phyloP scores from a whole-genome alignment of 2,113 vertebrate species.

The Plotosus lineatus region DNA sequence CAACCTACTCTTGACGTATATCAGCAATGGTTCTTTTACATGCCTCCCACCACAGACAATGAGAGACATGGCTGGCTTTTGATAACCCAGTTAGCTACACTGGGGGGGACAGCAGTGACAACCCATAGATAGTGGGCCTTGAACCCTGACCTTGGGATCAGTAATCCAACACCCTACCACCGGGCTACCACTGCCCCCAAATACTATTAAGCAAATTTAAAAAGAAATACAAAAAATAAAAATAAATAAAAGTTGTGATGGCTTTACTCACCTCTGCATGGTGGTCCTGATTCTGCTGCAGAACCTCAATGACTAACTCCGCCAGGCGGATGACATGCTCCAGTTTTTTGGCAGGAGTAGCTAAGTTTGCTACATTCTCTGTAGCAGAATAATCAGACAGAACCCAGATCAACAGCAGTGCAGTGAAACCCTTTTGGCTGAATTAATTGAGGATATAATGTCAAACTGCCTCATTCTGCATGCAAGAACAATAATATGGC shows the following conservation, averaged over 20 bases:
- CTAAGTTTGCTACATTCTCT: slow-evolving; percentile 99
- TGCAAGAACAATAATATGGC: slow-evolving; percentile 49
- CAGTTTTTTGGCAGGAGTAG: slow-evolving; percentile 99
- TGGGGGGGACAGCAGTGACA: no score
- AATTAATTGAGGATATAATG: slow-evolving; percentile 21
- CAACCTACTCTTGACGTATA: no score
- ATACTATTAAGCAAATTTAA: slow-evolving; percentile 30
- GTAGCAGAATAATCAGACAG: slow-evolving; percentile 86
- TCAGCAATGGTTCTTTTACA: no score
- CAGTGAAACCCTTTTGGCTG: neutral
- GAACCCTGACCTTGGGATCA: no score
- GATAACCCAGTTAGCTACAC: no score
- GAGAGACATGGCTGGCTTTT: no score
- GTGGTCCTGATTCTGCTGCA: slow-evolving; percentile 98
- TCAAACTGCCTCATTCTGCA: slow-evolving; percentile 33
- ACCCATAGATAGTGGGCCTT: no score
- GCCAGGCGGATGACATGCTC: slow-evolving; percentile 98
- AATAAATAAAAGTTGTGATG: slow-evolving; percentile 51
- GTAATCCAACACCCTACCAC: no score
- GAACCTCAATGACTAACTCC: slow-evolving; percentile 98
- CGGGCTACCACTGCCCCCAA: no score
- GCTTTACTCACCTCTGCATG: slow-evolving; percentile 95
- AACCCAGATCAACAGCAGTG: slow-evolving; percentile 62
- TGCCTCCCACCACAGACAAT: no score
- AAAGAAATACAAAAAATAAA: neutral